Percentiles rank a stretch among this genome's conserved stretches.
Conservation (phyloP, 1,140 invertebrate genomes). For the Ceratoteleas bidentatus region DNA sequence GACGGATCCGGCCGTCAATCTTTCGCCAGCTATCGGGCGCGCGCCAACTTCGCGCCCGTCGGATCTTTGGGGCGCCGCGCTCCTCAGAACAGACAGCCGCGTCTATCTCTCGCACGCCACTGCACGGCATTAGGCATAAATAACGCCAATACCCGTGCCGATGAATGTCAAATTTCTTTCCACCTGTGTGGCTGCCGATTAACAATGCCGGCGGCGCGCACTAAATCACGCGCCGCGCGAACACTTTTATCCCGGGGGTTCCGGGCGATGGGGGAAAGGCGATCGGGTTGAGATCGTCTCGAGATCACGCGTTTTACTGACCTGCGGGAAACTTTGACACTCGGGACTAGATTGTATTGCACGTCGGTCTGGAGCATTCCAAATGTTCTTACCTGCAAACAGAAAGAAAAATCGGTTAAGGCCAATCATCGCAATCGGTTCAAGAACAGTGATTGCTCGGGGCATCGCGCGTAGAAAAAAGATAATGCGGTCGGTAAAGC, state of each 20-base stretch:
- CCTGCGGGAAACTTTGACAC: conserved; percentile 59
- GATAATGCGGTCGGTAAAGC: conserved; percentile 64
- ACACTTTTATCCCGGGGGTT: conserved; percentile 15
- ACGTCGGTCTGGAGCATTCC: conserved; percentile 62
- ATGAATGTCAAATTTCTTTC: conserved; percentile 68
- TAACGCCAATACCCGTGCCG: conserved; percentile 54
- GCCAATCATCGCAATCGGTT: conserved; percentile 31
- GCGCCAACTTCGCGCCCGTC: conserved; percentile 62
- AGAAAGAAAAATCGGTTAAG: conserved; percentile 40
- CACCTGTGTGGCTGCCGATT: conserved; percentile 62
- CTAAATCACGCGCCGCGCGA: conserved; percentile 35
- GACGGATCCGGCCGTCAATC: too few relatives aligned
- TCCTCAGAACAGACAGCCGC: conserved; percentile 16
- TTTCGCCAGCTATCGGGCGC: conserved; percentile 74
- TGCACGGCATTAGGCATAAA: conserved; percentile 75
- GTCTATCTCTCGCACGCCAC: conserved; percentile 70
- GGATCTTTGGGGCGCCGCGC: conserved; percentile 51
- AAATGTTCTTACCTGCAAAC: conserved; percentile 73
- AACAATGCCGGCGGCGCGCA: conserved; percentile 35
- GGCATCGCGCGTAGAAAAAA: conserved; percentile 28
- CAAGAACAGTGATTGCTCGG: conserved; percentile 41
- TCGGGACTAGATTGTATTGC: conserved; percentile 67
- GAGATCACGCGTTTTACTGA: conserved; percentile 38
- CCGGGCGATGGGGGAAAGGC: too few relatives aligned
- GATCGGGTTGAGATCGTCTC: too few relatives aligned